Base-by-base conservation (phyloP, 1,140 invertebrate genomes). In the Bombus polaris region DNA sequence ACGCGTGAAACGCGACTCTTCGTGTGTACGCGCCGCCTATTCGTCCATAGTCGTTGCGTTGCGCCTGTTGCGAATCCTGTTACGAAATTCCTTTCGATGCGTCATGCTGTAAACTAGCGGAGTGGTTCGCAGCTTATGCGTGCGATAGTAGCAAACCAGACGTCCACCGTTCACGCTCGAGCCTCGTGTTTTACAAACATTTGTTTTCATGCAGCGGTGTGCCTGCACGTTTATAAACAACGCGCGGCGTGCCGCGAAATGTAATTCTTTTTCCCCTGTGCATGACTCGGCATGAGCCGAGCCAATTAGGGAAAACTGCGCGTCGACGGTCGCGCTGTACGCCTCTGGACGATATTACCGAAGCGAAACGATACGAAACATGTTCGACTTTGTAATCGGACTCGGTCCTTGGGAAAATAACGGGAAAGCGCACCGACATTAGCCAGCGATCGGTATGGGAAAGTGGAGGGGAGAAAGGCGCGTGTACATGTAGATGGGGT, bases 201-300 rank as follows among this genome's bases (percentile, higher is more conserved):
- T 85, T 35, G 71, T 85, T 68, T 74, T 47, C 59, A 15, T 32
- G 72, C 81, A 59, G 37, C 32, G 42, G 32, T 65, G 71, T 81
- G 73, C 78, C 73, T 68, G 59, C 73, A 66, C 88, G 75, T 70
- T 53, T 74, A 81, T 86, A 86, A 85, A 89, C 79, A 92, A 91
- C 85, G 32, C 37, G 82, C 87, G 77, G 57, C 82, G 79, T 83
- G 81, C 78, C 79, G 89, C 84, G 88, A 79, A 87, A 89, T 76
- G 79, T 87, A 87, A 82, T 89, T 89, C 85, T 84, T 87, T 81
- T 81, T 71, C 32, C 18, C 85, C 28, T 28, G 85, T 72, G 88
- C 89, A 87, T 90, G 89, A 87, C 85, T 70, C 44, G 85, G 88
- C 89, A 90, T 89, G 70, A 87, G 81, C 68, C 81, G 65, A 79